Evolutionary conservation across 2,113 vertebrate species (phyloP), one percentile per base, ranked within the genome.

Genomic region (Mandrillus leucophaeus): DNA sequence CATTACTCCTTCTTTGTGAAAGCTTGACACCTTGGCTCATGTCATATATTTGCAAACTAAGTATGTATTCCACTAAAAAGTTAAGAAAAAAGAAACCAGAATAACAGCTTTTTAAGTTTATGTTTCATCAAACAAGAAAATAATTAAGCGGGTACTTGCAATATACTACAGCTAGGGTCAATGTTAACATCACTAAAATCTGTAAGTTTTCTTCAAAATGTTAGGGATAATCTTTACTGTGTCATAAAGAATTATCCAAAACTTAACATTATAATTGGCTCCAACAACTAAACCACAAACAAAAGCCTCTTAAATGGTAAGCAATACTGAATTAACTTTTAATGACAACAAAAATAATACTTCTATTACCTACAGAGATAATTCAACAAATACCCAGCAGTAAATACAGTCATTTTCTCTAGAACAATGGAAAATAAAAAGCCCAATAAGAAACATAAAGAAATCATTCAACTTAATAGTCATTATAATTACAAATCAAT

Each of bases 41-140:
- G n/a, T 96, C 95, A 94, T 40, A 90, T 75, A 96, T 93, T 48
- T 93, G 57, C 84, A 96, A 96, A 97, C 84, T 76, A 96, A 82
- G 57, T 96, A 92, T 50, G 43, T 55, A 25, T 96, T 97, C 83
- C 85, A 98, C 23, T 92, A 55, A 93, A 95, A 96, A 13, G 64
- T 70, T 52, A 88, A 96, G 48, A 94, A 93, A 35, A 96, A 96
- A 95, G 73, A 93, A 94, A 91, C 45, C 50, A 93, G 5, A 85
- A 90, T 85, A 92, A 57, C 27, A 86, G 30, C 73, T 52, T 90
- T 96, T 61, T 32, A 90, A 88, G 30, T 88, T 66, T 50, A 50
- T 73, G 35, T 85, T 97, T 95, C 82, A 94, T 32, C 14, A 92
- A 96, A 90, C 73, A 92, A 97, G 61, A 82, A 97, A 97, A 88